Evolutionary conservation across 2,113 vertebrate species (phyloP), one percentile per base, ranked within the genome.

Genomic region (Antennarius striatus): DNA sequence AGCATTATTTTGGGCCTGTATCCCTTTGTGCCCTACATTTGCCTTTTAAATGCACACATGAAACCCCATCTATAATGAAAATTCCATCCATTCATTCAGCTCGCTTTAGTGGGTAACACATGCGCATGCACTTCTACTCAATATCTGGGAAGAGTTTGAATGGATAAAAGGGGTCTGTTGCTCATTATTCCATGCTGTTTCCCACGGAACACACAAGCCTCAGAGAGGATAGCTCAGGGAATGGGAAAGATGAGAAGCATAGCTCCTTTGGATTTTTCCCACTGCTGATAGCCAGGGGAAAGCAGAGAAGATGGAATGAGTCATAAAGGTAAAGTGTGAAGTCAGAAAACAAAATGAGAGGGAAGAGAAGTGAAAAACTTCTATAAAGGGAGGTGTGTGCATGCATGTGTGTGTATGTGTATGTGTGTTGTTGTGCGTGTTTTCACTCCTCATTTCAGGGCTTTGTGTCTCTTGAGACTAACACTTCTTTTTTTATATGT

Each of bases 181-280:
- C 63, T 46, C 64, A 55, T 71, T 54, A 79, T 58, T 14, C 48
- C 22, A 39, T 50, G 62, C 72, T 67, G 47, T 68, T 78, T 69
- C 39, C 58, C 57, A 75, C 75, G 68, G 51, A 36, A 40, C 61
- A 60, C 77, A 80, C 54, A 32, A 64, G 68, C 32, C 43, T 56
- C 16, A 22, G 40, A 60, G 39, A 71, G 15, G 45, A 70, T 40
- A 48, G 56, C 64, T 12, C 1, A 58, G 45, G 10, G 53, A 81
- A 48, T 53, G 54, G 60, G 68, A 72, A 65, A 65, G 63, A 83
- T 65, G 15, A 63, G 63, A 75, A 61, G 57, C 16, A 16, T 66
- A 67, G 66, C 82, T 87, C 71, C 73, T 71, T 66, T 66, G 59
- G 65, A 46, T 65, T 66, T 85, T 80, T 69, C 71, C 50, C 32